Conservation (phyloP, 2,113 vertebrate species). For the Sceloporus undulatus region DNA sequence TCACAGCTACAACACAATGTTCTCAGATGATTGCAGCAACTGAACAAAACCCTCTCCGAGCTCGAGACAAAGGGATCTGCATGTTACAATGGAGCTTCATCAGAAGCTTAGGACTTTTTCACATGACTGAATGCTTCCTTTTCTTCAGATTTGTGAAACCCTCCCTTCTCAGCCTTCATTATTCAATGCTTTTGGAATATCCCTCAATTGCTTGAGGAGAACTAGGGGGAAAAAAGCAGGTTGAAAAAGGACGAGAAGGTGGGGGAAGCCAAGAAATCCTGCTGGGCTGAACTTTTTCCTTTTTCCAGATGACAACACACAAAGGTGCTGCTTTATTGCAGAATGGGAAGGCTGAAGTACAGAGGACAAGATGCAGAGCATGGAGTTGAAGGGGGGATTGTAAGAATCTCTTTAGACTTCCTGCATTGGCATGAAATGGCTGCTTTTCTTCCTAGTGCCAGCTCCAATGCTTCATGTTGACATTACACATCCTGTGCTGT, state of each 20-base stretch:
- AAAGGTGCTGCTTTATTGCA: slow-evolving; percentile 70
- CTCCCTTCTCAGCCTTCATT: slow-evolving; percentile 49
- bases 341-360: slow-evolving; percentile 66
- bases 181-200: slow-evolving; percentile 60
- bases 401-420: slow-evolving; percentile 75
- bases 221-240: slow-evolving; percentile 49
- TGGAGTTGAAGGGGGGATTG: background rate
- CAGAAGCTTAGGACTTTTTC: slow-evolving; percentile 73
- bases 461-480: slow-evolving; percentile 88
- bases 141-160: slow-evolving; percentile 65
- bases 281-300: slow-evolving; percentile 63
- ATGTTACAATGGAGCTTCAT: slow-evolving; percentile 73
- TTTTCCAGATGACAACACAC: slow-evolving; percentile 70
- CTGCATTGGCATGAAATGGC: slow-evolving; percentile 86
- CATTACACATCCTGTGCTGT: slow-evolving; percentile 89
- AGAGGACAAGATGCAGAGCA: slow-evolving; percentile 74
- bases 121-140: slow-evolving; percentile 72
- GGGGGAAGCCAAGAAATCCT: slow-evolving; percentile 64
- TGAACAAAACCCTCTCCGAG: slow-evolving; percentile 68
- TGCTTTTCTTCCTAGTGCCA: slow-evolving; percentile 84
- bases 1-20: slow-evolving; percentile 66
- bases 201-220: slow-evolving; percentile 60
- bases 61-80: slow-evolving; percentile 64
- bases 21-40: slow-evolving; percentile 76
- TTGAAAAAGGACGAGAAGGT: slow-evolving; percentile 62